Percentiles rank a stretch among this genome's conserved stretches.
Evolutionary conservation across 2,888 invertebrate genomes (phyloP).

Genomic region (Machimus rusticus): DNA sequence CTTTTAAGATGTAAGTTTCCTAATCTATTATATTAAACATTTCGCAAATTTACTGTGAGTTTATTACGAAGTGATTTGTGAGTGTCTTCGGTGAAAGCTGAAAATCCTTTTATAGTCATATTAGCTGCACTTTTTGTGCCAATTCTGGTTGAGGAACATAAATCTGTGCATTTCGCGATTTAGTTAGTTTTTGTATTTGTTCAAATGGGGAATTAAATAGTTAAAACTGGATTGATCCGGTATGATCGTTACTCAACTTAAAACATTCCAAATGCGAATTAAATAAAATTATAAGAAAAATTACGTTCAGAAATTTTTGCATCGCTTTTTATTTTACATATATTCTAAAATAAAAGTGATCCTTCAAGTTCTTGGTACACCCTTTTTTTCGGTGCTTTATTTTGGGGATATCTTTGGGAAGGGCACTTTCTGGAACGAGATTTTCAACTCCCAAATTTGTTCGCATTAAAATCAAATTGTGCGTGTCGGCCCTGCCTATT

Average conservation of each 20-base stretch:
- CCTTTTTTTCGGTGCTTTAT: neutral
- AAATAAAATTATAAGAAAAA: neutral
- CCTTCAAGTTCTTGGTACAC: neutral
- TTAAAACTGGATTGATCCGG: neutral
- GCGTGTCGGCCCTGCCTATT: neutral
- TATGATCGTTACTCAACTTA: neutral
- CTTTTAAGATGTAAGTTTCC: constrained; percentile 47
- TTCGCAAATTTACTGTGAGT: neutral
- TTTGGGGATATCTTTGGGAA: neutral
- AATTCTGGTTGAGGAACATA: neutral
- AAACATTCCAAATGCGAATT: neutral
- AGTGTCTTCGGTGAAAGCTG: neutral
- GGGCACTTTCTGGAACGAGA: neutral
- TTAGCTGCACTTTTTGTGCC: neutral
- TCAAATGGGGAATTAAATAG: neutral
- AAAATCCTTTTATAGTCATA: neutral
- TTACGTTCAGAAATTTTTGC: neutral
- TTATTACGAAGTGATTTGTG: neutral
- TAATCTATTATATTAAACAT: neutral
- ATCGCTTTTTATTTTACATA: neutral
- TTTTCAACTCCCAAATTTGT: neutral
- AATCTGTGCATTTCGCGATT: neutral
- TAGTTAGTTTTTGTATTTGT: neutral
- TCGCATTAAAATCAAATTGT: neutral
- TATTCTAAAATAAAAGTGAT: neutral